Base-by-base conservation (phyloP, 1,140 invertebrate genomes). In the Aethina tumida region DNA sequence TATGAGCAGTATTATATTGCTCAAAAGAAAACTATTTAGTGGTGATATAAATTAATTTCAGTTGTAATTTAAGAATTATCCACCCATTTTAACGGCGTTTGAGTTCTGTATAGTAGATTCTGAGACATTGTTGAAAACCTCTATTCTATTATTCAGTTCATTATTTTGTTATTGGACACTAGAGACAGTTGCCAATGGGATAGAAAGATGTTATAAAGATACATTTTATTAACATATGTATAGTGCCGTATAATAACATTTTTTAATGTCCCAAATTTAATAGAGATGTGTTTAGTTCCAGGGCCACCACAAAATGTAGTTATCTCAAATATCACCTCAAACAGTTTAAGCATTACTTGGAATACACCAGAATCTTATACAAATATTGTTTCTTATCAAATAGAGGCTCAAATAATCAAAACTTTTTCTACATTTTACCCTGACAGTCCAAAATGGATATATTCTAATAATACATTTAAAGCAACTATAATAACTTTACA, bases 391-490 rank as follows among this genome's bases (percentile, higher is more conserved):
- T 41, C 35, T 20, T 60, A 59, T 48, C 31, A 43, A 38, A 45
- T 60, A 13, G 51, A 25, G 16, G 56, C 56, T 6, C 43, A 34
- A 18, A 38, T 52, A 20, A 33, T 56, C 10, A 36, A 45, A 25
- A 57, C 58, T 3, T 60, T 52, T 35, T 49, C 56, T 20, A 50
- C 20, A 18, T 53, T 43, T 39, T 44, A 35, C 27, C 35, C 39
- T 17, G 36, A 18, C 25, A 41, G 26, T 25, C 34, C 28, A 4
- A 35, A 38, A 26, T 58, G 48, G 48, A 37, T 34, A 13, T 58
- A 50, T 42, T 48, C 50, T 5, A 56, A 58, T 46, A 42, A 52
- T 32, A 59, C 56, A 7, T 55, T 52, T 33, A 34, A 47, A 38
- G 50, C 49, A 22, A 45, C 47, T 35, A 16, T 56, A 8, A 38